A percentile compares a stretch with the other conserved stretches of the same genome.
Conservation (phyloP, 2,888 invertebrate genomes). For the Acleris holmiana region DNA sequence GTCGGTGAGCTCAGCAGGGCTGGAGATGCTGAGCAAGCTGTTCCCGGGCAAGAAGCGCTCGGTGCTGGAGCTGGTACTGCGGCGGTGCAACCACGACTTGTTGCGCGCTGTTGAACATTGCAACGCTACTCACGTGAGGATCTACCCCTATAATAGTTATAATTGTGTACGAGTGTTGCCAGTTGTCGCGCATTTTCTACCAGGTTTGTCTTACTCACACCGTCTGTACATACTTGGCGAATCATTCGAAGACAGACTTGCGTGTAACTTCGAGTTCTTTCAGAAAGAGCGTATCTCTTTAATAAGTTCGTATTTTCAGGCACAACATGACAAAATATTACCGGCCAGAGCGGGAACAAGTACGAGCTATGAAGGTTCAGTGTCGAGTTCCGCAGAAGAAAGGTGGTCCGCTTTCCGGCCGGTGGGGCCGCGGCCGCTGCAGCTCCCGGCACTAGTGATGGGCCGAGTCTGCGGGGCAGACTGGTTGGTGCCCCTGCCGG, state of each 20-base stretch:
- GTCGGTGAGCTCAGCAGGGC: slow-evolving; percentile 87
- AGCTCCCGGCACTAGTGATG: slow-evolving; percentile 75
- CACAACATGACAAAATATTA: slow-evolving; percentile 61
- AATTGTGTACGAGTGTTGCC: too few species aligned
- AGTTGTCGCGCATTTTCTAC: too few species aligned
- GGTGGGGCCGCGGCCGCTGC: slow-evolving; percentile 74
- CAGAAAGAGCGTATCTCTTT: neutral
- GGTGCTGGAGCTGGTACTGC: slow-evolving; percentile 95
- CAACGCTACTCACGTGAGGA: slow-evolving; percentile 74
- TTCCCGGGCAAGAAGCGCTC: slow-evolving; percentile 96
- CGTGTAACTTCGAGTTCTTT: too few species aligned
- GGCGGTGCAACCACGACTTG: slow-evolving; percentile 96
- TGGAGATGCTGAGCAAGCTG: slow-evolving; percentile 93
- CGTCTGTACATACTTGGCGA: too few species aligned
- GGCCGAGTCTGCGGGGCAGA: slow-evolving; percentile 81
- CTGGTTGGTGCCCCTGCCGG: slow-evolving; percentile 78
- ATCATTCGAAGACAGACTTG: too few species aligned
- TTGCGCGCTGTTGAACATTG: slow-evolving; percentile 96
- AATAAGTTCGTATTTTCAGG: slow-evolving; percentile 49
- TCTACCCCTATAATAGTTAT: neutral
- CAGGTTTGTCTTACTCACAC: too few species aligned
- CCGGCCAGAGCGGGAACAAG: slow-evolving; percentile 47
- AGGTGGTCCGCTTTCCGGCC: slow-evolving; percentile 80
- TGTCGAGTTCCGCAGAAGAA: slow-evolving; percentile 68
- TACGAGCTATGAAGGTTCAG: slow-evolving; percentile 63